Conservation (phyloP, 2,888 invertebrate genomes). For the Cheilosia scutellata region DNA sequence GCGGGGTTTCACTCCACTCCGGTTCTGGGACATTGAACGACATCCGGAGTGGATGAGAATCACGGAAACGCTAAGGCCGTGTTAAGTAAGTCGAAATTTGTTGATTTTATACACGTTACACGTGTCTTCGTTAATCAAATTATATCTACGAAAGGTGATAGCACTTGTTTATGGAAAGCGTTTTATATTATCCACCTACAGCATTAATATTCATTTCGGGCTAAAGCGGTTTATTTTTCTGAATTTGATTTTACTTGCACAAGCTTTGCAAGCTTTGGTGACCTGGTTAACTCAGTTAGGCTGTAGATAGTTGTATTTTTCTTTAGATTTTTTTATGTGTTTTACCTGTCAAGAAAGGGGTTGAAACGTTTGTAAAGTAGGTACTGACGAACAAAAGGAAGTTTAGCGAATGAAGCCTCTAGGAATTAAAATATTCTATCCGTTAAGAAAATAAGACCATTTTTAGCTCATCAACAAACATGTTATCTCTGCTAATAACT, state of each 20-base stretch:
- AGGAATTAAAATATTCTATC: too few species aligned
- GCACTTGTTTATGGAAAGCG: conserved; percentile 47
- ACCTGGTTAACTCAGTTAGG: background rate
- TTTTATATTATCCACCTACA: conserved; percentile 11
- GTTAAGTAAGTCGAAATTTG: conserved; percentile 53
- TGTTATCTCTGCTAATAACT: too few species aligned
- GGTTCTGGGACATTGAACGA: conserved; percentile 52
- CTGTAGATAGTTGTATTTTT: too few species aligned
- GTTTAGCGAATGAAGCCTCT: too few species aligned
- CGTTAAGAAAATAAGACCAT: too few species aligned
- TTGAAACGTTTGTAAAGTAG: too few species aligned
- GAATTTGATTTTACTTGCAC: background rate
- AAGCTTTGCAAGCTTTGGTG: too few species aligned
- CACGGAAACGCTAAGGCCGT: conserved; percentile 16
- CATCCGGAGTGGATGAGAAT: conserved; percentile 19
- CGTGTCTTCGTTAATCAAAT: conserved; percentile 71
- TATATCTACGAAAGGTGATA: conserved; percentile 49
- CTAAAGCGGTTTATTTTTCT: background rate
- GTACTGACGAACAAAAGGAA: too few species aligned
- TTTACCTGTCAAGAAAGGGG: too few species aligned
- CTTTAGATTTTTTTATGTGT: too few species aligned
- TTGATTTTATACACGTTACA: conserved; percentile 55
- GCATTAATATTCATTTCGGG: conserved; percentile 53
- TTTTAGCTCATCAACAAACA: too few species aligned
- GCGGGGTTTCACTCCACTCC: conserved; percentile 14